Evolutionary conservation across 2,797 vertebrate species (phyloP).

Genomic region (Paedocypris micromegethes): DNA sequence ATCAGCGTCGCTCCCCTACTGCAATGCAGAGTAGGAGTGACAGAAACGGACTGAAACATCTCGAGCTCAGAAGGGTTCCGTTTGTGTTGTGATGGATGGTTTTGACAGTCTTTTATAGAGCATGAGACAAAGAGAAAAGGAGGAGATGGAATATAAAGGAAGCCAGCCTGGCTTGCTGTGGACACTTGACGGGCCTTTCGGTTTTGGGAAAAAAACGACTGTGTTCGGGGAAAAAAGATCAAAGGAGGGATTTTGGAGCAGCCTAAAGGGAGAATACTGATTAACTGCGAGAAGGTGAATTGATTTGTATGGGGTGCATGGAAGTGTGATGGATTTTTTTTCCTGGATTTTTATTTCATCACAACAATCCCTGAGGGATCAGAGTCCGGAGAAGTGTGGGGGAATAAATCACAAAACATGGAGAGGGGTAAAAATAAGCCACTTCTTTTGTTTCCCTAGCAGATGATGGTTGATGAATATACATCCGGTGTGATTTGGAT

Average conservation of each 20-base stretch:
- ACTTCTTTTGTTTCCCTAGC: constrained; percentile 28
- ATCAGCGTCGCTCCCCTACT: neutral
- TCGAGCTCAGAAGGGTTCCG: constrained; percentile 2
- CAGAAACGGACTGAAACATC: neutral
- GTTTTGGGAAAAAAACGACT: constrained; percentile 17
- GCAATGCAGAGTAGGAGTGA: constrained; percentile 16
- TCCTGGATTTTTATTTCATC: constrained; percentile 20
- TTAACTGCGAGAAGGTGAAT: constrained; percentile 45
- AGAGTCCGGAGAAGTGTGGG: constrained; percentile 7
- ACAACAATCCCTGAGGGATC: constrained; percentile 36
- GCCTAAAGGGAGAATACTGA: constrained; percentile 45
- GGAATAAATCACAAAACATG: constrained; percentile 19
- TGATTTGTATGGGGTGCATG: constrained; percentile 42
- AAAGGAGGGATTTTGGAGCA: constrained; percentile 47
- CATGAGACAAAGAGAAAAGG: constrained; percentile 20
- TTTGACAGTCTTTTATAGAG: constrained; percentile 20
- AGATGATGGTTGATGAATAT: constrained; percentile 15
- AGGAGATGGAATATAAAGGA: constrained; percentile 6
- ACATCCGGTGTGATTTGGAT: constrained; percentile 9
- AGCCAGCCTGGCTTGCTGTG: constrained; percentile 13
- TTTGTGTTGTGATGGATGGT: constrained; percentile 16
- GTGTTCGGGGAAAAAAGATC: constrained; percentile 38
- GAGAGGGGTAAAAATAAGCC: constrained; percentile 19
- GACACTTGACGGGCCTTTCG: constrained; percentile 21
- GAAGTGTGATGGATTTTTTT: constrained; percentile 25